A percentile compares a stretch with the other conserved stretches of the same genome.
These are phyloP conservation scores for Drosophila kambysellisi DNA, from an alignment of 2,888 invertebrate species.

Conservation along the genomic window DNA sequence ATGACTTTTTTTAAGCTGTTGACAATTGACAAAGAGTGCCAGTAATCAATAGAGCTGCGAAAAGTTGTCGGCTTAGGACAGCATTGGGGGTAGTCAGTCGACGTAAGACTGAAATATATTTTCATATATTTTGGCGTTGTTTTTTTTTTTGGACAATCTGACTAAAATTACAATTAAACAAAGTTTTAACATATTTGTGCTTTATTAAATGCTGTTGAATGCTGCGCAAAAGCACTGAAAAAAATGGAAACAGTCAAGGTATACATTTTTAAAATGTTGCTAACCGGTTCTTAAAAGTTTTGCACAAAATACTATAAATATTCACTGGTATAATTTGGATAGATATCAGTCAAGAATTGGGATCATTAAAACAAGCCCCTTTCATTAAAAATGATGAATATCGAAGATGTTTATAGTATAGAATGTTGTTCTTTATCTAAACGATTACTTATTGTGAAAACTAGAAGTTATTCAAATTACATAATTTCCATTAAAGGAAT, in stretches of 20 bases:
- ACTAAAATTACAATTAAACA: background rate
- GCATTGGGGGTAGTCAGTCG: constrained; percentile 40
- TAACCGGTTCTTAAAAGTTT: background rate
- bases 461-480: background rate
- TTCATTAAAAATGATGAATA: too few species aligned
- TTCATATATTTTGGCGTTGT: background rate
- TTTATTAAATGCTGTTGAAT: background rate
- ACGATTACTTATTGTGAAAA: background rate
- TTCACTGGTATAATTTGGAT: background rate
- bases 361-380: background rate
- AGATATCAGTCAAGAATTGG: background rate
- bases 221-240: background rate
- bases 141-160: background rate
- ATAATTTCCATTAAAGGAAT: background rate
- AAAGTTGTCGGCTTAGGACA: constrained; percentile 27
- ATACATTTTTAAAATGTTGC: background rate
- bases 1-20: constrained; percentile 44
- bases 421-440: background rate
- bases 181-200: background rate
- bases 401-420: background rate
- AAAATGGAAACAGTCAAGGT: background rate
- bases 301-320: background rate
- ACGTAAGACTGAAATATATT: background rate
- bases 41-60: constrained; percentile 26
- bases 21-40: constrained; percentile 51